These are phyloP conservation scores for Rhodeus uyekii DNA, from an alignment of 2,797 vertebrate genomes.

Conservation along the genomic window DNA sequence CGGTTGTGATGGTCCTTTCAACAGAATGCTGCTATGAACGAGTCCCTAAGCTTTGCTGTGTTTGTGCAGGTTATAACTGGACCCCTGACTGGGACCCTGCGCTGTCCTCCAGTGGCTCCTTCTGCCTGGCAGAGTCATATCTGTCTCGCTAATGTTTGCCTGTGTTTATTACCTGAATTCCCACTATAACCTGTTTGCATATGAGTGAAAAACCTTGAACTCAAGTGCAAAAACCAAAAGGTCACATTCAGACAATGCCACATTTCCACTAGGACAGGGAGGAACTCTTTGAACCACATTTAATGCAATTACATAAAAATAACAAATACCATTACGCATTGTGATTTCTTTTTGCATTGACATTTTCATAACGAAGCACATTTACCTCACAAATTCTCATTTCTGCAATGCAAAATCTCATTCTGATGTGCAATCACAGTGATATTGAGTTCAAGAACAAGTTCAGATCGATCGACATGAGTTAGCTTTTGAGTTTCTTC, in stretches of 20 bases:
- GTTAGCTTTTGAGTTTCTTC: constrained; percentile 60
- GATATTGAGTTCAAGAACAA: background rate
- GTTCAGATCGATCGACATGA: constrained; percentile 13
- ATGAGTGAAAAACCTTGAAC: constrained; percentile 57
- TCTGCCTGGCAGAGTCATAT: constrained; percentile 59
- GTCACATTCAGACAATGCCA: background rate
- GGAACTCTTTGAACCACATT: background rate
- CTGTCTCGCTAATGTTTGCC: constrained; percentile 66
- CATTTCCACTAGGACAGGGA: background rate
- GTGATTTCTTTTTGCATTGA: too few relatives aligned
- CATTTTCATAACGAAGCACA: background rate
- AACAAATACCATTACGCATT: too few relatives aligned
- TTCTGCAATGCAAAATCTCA: background rate
- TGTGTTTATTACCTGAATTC: constrained; percentile 63
- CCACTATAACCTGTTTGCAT: constrained; percentile 65
- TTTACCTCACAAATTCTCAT: background rate
- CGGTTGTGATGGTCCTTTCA: background rate
- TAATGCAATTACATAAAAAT: background rate
- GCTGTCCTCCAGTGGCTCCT: constrained; percentile 19
- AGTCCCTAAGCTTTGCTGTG: background rate
- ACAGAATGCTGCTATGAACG: too few relatives aligned
- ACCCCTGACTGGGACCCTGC: constrained; percentile 57
- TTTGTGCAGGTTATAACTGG: constrained; percentile 63
- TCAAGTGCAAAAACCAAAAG: background rate
- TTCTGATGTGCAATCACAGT: background rate